Percentiles rank a stretch among this genome's conserved stretches.
Evolutionary conservation across 1,140 invertebrate species (phyloP).

Genomic region (Diabrotica virgifera): DNA sequence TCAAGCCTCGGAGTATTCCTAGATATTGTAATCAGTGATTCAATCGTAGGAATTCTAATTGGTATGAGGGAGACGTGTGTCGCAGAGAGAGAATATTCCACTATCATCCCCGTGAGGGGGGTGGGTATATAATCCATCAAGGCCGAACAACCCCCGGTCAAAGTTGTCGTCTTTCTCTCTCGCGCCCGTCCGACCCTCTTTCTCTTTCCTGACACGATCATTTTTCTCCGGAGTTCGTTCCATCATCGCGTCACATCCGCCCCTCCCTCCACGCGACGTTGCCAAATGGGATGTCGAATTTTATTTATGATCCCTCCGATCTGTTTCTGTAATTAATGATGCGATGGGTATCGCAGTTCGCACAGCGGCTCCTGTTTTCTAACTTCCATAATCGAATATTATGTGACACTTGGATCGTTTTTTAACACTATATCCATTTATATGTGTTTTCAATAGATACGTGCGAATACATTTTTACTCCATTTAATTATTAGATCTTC

Average conservation of each 20-base stretch:
- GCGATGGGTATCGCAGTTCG: slow-evolving; percentile 34
- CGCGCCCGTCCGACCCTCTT: slow-evolving; percentile 28
- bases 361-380: slow-evolving; percentile 11
- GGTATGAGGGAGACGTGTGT: slow-evolving; percentile 45
- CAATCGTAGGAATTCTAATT: slow-evolving; percentile 49
- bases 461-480: not conserved
- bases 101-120: slow-evolving; percentile 22
- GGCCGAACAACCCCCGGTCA: slow-evolving; percentile 45
- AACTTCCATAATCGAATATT: slow-evolving; percentile 17
- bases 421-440: not conserved
- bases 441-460: not conserved
- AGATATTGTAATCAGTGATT: slow-evolving; percentile 38
- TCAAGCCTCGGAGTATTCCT: slow-evolving; percentile 27
- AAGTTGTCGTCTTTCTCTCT: slow-evolving; percentile 33
- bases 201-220: slow-evolving; percentile 47
- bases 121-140: slow-evolving; percentile 44
- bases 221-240: slow-evolving; percentile 50
- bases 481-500: too few species aligned
- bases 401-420: slow-evolving; percentile 4
- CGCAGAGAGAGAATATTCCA: slow-evolving; percentile 27
- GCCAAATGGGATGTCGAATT: slow-evolving; percentile 51
- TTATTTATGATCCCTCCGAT: slow-evolving; percentile 49
- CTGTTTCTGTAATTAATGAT: slow-evolving; percentile 51
- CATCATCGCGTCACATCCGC: slow-evolving; percentile 51
- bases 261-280: slow-evolving; percentile 46